A percentile compares a stretch with the other conserved stretches of the same genome.
These are phyloP conservation scores for Trichomycterus rosablanca DNA, from an alignment of 2,113 vertebrate genomes.

Conservation along the genomic window DNA sequence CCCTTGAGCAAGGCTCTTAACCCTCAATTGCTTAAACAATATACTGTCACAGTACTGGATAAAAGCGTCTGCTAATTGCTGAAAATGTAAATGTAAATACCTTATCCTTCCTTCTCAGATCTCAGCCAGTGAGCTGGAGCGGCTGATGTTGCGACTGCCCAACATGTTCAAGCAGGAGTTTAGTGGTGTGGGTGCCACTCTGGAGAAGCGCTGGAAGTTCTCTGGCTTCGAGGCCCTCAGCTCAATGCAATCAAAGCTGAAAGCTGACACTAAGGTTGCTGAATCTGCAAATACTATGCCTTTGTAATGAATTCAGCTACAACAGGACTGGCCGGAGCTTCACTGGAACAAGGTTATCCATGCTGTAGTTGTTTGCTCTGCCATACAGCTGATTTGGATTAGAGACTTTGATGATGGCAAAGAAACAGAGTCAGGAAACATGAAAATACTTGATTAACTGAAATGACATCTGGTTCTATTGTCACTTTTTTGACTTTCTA, in stretches of 20 bases:
- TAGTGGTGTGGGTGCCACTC: conserved; percentile 89
- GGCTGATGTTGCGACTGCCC: conserved; percentile 84
- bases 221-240: conserved; percentile 91
- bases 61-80: too few species aligned
- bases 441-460: conserved; percentile 70
- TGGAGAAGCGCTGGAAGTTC: conserved; percentile 97
- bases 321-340: conserved; percentile 21
- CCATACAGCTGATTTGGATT: conserved; percentile 21
- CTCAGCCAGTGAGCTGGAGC: conserved; percentile 85
- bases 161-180: conserved; percentile 93
- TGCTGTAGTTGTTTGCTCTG: conserved; percentile 3
- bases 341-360: conserved; percentile 12
- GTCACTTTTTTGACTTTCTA: conserved; percentile 35
- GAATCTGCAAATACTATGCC: conserved; percentile 1
- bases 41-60: too few species aligned
- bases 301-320: conserved; percentile 26
- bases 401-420: conserved; percentile 14
- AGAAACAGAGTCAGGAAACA: conserved; percentile 59
- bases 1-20: too few species aligned
- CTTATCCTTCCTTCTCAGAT: conserved; percentile 70
- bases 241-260: conserved; percentile 69
- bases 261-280: conserved; percentile 16
- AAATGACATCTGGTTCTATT: conserved; percentile 55
- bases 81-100: too few species aligned
- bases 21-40: too few species aligned